Conservation (phyloP, 2,113 vertebrate species). For the Centrocercus urophasianus region DNA sequence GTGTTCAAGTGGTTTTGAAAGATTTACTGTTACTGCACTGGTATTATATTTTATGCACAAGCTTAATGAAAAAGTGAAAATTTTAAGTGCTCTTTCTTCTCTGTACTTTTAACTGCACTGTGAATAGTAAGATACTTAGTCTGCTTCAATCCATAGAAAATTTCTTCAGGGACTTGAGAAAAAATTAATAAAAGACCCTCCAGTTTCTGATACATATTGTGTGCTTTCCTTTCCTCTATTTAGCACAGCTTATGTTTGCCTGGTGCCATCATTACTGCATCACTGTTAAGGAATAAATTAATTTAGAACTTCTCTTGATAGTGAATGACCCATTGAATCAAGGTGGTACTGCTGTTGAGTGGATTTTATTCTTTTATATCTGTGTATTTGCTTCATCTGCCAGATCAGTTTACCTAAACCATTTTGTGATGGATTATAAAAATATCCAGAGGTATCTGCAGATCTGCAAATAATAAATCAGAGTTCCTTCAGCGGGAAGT, state of each 20-base stretch:
- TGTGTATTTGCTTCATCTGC: not conserved
- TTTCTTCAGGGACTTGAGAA: slow-evolving; percentile 32
- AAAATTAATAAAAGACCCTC: slow-evolving; percentile 14
- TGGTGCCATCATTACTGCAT: not conserved
- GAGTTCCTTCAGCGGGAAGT: not conserved
- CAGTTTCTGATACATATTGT: not conserved
- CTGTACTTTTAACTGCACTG: slow-evolving; percentile 32
- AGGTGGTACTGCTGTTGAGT: not conserved
- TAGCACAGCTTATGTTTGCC: not conserved
- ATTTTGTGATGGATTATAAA: not conserved
- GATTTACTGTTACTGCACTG: slow-evolving; percentile 37
- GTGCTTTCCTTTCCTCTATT: not conserved
- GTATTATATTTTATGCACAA: slow-evolving; percentile 18
- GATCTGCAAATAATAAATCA: not conserved
- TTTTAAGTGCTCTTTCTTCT: slow-evolving; percentile 48
- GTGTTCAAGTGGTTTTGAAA: slow-evolving; percentile 57
- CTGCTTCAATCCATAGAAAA: slow-evolving; percentile 1
- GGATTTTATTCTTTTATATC: not conserved
- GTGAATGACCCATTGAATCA: not conserved
- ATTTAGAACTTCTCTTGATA: not conserved
- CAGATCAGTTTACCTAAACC: not conserved
- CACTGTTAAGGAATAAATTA: not conserved
- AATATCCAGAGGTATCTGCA: not conserved
- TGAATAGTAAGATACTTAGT: slow-evolving; percentile 36
- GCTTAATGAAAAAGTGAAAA: slow-evolving; percentile 27